Percentiles rank a stretch among this genome's conserved stretches.
phyloP scores from a whole-genome alignment of 2,888 invertebrate species.

The Rhynchonema sp. region DNA sequence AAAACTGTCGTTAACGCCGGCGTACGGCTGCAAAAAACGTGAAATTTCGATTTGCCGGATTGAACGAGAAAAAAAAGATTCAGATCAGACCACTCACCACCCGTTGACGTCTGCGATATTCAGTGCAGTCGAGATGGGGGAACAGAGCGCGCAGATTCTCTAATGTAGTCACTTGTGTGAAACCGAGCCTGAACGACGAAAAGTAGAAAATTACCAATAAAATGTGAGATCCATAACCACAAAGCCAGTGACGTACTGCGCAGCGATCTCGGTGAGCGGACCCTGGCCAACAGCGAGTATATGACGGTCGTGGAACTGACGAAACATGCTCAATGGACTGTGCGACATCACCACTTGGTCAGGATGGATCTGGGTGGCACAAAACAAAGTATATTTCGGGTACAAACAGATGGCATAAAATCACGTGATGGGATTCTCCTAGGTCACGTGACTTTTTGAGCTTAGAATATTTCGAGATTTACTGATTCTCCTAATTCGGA shows the following conservation, averaged over 20 bases:
- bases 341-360: constrained; percentile 48
- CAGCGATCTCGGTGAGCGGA: constrained; percentile 38
- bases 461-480: too few species aligned
- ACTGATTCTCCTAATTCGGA: too few species aligned
- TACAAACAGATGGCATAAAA: too few species aligned
- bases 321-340: constrained; percentile 42
- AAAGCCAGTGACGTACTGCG: constrained; percentile 18
- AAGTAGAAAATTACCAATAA: too few species aligned
- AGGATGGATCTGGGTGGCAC: constrained; percentile 32
- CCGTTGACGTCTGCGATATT: constrained; percentile 28
- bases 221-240: too few species aligned
- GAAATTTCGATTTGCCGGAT: too few species aligned
- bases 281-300: constrained; percentile 44
- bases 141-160: constrained; percentile 40
- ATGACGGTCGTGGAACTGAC: constrained; percentile 42
- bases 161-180: constrained; percentile 40
- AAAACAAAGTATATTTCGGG: too few species aligned
- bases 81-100: constrained; percentile 5
- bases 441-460: too few species aligned
- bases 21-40: not conserved
- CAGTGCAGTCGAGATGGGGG: constrained; percentile 43
- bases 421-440: too few species aligned
- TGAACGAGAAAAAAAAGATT: not conserved
- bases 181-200: constrained; percentile 39
- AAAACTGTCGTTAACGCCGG: constrained; percentile 1